Percentiles rank a stretch among this genome's conserved stretches.
Evolutionary conservation across 2,113 vertebrate species (phyloP).

Genomic region (Lampris megalopsis): DNA sequence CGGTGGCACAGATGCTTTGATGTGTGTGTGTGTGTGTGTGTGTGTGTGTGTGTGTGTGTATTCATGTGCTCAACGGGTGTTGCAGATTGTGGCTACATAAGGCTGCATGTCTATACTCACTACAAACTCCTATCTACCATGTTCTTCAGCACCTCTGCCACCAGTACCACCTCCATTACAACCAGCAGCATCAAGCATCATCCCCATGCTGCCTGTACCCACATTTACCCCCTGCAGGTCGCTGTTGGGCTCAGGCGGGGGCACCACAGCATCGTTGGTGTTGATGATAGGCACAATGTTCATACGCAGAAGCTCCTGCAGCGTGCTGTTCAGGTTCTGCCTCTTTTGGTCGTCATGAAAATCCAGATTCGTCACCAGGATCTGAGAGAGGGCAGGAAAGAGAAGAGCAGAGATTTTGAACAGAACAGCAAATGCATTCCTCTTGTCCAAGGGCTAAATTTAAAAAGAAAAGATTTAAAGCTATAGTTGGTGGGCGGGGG

Average conservation of each 20-base stretch:
- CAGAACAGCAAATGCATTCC: background rate
- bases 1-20: constrained; percentile 35
- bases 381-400: constrained; percentile 74
- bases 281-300: constrained; percentile 99
- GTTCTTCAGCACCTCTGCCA: constrained; percentile 29
- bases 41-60: background rate
- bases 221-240: constrained; percentile 99
- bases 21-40: background rate
- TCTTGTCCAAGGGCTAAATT: too few species aligned
- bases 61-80: background rate
- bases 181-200: constrained; percentile 3
- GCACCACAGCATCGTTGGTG: constrained; percentile 97
- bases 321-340: constrained; percentile 93
- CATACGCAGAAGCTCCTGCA: constrained; percentile 95
- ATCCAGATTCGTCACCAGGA: constrained; percentile 97
- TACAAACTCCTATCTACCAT: constrained; percentile 13
- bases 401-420: background rate
- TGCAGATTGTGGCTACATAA: constrained; percentile 10
- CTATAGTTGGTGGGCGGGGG: too few species aligned
- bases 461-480: too few species aligned
- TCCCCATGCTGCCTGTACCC: constrained; percentile 81
- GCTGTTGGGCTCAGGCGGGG: constrained; percentile 95
- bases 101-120: background rate
- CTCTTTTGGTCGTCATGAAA: constrained; percentile 97
- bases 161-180: constrained; percentile 19